phyloP scores from a whole-genome alignment of 2,113 vertebrate genomes.

The Pangasianodon hypophthalmus region DNA sequence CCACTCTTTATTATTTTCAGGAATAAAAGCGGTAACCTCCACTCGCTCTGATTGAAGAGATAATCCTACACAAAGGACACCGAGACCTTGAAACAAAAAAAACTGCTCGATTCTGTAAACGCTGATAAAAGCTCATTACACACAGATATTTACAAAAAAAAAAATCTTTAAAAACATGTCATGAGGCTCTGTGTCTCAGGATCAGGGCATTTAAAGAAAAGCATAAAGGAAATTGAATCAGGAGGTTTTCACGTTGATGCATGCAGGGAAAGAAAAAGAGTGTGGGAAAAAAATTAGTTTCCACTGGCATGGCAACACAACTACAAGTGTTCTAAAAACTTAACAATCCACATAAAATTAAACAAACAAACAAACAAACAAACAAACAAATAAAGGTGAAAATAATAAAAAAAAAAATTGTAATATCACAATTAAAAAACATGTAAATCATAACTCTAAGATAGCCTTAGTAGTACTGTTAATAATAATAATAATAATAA shows the following conservation, averaged over 20 bases:
- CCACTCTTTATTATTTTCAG: conserved; percentile 53
- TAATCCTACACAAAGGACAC: conserved; percentile 54
- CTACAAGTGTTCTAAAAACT: background rate
- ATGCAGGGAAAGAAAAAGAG: background rate
- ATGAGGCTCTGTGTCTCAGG: background rate
- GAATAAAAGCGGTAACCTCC: conserved; percentile 59
- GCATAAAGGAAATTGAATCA: background rate
- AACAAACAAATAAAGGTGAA: background rate
- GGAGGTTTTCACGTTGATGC: background rate
- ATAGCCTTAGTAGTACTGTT: too few relatives aligned
- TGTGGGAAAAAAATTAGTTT: background rate
- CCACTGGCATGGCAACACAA: background rate
- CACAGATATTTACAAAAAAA: background rate
- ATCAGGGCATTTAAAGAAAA: background rate
- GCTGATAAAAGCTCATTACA: background rate
- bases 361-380: background rate
- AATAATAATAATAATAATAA: too few relatives aligned
- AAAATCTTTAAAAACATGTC: background rate
- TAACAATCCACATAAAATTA: background rate
- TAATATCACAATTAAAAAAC: too few relatives aligned
- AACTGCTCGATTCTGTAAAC: conserved; percentile 12
- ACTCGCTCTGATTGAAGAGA: conserved; percentile 63
- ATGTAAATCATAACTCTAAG: background rate
- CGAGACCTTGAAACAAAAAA: conserved; percentile 48
- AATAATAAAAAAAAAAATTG: background rate